Evolutionary conservation across 2,113 vertebrate species (phyloP).

Genomic region (Ornithorhynchus anatinus): DNA sequence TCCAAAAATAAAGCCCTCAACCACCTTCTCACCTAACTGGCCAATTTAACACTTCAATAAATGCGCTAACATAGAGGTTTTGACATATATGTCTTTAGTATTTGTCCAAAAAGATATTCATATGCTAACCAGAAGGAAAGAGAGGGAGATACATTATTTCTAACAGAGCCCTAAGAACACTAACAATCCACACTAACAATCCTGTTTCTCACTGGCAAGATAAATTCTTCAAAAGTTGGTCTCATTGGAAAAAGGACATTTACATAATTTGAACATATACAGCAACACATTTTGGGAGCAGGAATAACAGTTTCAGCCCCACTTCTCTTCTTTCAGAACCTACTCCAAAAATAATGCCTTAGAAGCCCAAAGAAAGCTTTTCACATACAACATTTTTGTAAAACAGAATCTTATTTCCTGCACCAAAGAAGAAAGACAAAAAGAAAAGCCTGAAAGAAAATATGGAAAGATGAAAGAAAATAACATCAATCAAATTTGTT

Average conservation of each 20-base stretch:
- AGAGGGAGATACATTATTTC: not conserved
- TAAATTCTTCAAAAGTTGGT: slow-evolving; percentile 42
- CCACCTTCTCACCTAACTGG: slow-evolving; percentile 11
- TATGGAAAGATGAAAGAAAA: slow-evolving; percentile 62
- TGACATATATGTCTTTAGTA: slow-evolving; percentile 2
- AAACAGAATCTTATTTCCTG: slow-evolving; percentile 55
- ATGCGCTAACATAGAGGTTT: not conserved
- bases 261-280: slow-evolving; percentile 26
- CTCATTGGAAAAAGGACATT: slow-evolving; percentile 18
- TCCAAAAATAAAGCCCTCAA: too few relatives aligned
- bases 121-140: slow-evolving; percentile 25
- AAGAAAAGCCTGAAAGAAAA: slow-evolving; percentile 39
- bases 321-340: slow-evolving; percentile 51
- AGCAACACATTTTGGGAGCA: slow-evolving; percentile 33
- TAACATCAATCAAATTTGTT: slow-evolving; percentile 52
- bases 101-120: not conserved
- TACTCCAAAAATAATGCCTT: slow-evolving; percentile 52
- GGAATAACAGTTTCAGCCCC: slow-evolving; percentile 29
- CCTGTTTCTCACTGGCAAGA: slow-evolving; percentile 38
- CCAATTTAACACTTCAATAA: not conserved
- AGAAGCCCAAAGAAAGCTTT: slow-evolving; percentile 59
- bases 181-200: slow-evolving; percentile 28
- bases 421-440: slow-evolving; percentile 38
- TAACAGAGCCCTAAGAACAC: slow-evolving; percentile 12
- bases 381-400: slow-evolving; percentile 43